Evolutionary conservation across 2,888 invertebrate species (phyloP), one percentile per base, ranked within the genome.

Genomic region (Drosophila heteroneura): DNA sequence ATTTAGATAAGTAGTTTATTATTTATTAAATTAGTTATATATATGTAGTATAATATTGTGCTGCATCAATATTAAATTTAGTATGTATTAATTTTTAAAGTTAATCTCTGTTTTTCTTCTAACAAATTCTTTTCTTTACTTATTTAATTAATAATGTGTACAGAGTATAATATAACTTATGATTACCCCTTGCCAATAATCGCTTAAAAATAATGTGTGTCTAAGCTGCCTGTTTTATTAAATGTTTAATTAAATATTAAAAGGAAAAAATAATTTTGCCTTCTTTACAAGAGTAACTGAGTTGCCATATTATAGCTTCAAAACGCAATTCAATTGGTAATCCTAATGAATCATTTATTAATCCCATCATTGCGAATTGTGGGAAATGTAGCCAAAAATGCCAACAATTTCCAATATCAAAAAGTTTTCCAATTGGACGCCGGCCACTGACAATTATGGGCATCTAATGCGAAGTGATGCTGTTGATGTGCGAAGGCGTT

Each of bases 401-500:
- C 54, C 26, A 53, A 47, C 60, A 78, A 61, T 58, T 70, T 41
- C 19, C 1, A 64, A 30, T 67, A 53, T 62, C 32, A 51, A 57
- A 69, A 75, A 61, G 62, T 67, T 65, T 63, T 62, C 68, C 75
- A 68, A 79, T 67, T 75, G 62, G 70, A 69, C 70, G 58, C 28
- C 64, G 68, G 57, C 3, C 56, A 52, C 26, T 58, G 47, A 54
- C 64, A 80, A 82, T 74, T 70, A 79, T 60, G 58, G 59, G 59
- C 63, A 59, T 70, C 77, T 72, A 49, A 73, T 66, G 59, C 28
- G 39, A 51, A 37, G 16, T 28, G 58, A 30, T 32, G 58, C 44
- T 30, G 22, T 58, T 35, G 44, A 59, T 58, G 33, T 41, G 83
- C 58, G 79, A 86, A 67, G 87, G 87, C 87, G 87, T 89, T 89